Base-by-base conservation (phyloP, 2,888 invertebrate genomes). In the Tanytarsus gracilentus region DNA sequence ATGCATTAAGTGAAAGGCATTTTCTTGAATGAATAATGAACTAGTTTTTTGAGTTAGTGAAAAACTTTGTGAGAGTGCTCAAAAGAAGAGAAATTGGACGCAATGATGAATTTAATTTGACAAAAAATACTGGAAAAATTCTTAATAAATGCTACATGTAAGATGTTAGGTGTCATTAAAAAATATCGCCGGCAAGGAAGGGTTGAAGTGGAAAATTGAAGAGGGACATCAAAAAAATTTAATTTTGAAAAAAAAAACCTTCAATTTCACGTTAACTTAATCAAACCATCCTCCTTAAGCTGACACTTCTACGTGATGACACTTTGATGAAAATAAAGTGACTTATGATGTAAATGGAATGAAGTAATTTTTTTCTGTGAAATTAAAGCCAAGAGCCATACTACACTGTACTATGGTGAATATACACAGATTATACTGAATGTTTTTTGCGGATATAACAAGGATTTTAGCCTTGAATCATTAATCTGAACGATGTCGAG, bases 251-350 rank as follows among this genome's bases (percentile, higher is more conserved):
- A 33, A 11, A 33, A 33, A 33, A 4, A 11, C n/a, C 3, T 33
- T 5, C 33, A 18, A 44, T 6, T 16, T n/a, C n/a, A n/a, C 44
- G 23, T 44, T 23, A 44, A 21, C 21, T 44, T 8, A 44, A 21
- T 44, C n/a, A n/a, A n/a, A n/a, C n/a, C n/a, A n/a, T n/a, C n/a
- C n/a, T n/a, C n/a, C n/a, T n/a, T n/a, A n/a, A n/a, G n/a, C n/a
- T n/a, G n/a, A n/a, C n/a, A n/a, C n/a, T n/a, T n/a, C n/a, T n/a
- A n/a, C n/a, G n/a, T n/a, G n/a, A 9, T 21, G 44, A 9, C 23
- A 23, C 21, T 36, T 44, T 44, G 44, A 44, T 44, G 11, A 44
- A 44, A 44, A 44, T n/a, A n/a, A n/a, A 44, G 44, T 44, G 44
- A 44, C 44, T 44, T 44, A 44, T 44, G 21, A 44, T 44, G n/a